Conservation (phyloP, 2,113 vertebrate species). For the Emberiza fucata region DNA sequence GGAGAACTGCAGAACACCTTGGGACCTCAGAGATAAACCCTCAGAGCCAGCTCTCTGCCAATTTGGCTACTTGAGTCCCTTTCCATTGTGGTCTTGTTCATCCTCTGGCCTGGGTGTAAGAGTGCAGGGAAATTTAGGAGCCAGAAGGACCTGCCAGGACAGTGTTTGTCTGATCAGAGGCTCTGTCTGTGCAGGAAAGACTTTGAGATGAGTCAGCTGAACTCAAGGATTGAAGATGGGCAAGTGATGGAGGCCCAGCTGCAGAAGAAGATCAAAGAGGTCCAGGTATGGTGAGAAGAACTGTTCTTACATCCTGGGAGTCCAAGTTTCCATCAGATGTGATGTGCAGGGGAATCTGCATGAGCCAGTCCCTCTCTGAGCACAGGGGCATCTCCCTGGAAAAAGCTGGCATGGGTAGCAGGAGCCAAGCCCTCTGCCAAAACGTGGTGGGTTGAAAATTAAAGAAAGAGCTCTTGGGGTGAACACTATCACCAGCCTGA, state of each 20-base stretch:
- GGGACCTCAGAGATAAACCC: neutral
- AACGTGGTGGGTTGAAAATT: neutral
- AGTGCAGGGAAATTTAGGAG: neutral
- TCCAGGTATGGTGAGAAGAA: constrained; percentile 76
- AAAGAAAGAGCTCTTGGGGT: neutral
- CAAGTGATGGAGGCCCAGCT: constrained; percentile 83
- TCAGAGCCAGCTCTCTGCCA: neutral
- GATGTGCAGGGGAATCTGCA: neutral
- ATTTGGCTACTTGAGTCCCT: neutral
- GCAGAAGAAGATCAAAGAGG: constrained; percentile 93
- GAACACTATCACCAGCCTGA: neutral
- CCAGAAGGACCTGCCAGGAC: neutral
- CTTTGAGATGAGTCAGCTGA: constrained; percentile 86
- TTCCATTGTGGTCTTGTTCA: neutral
- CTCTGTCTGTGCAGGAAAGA: constrained; percentile 80
- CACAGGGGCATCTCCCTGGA: neutral
- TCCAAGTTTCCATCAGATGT: neutral
- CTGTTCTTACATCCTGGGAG: neutral
- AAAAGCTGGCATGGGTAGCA: neutral
- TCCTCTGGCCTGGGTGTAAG: neutral
- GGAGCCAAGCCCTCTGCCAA: neutral
- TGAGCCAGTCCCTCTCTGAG: neutral
- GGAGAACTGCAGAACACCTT: neutral
- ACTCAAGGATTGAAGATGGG: constrained; percentile 86
- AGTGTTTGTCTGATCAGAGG: neutral